Evolutionary conservation across 2,797 vertebrate species (phyloP).

Genomic region (Poeciliopsis gracilis): DNA sequence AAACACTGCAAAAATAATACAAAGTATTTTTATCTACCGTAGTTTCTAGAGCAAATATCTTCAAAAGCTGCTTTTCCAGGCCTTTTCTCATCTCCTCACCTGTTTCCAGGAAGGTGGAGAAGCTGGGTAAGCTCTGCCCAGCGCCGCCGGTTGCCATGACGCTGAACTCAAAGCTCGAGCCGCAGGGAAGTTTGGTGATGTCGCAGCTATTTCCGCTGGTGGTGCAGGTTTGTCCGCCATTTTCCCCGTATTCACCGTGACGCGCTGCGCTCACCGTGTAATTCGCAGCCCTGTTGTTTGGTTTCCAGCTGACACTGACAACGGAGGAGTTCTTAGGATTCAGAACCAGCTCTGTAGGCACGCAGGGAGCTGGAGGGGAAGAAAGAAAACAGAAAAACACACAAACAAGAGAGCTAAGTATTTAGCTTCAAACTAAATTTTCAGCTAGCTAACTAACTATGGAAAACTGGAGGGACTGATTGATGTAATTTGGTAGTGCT

Average conservation of each 20-base stretch:
- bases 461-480: too few relatives aligned
- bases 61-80: background rate
- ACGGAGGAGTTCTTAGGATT: constrained; percentile 69
- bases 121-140: constrained; percentile 89
- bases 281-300: constrained; percentile 76
- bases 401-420: too few relatives aligned
- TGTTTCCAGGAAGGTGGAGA: constrained; percentile 85
- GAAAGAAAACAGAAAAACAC: background rate
- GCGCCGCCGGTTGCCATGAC: constrained; percentile 76
- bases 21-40: too few relatives aligned
- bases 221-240: constrained; percentile 73
- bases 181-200: constrained; percentile 84
- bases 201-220: constrained; percentile 72
- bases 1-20: too few relatives aligned
- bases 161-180: constrained; percentile 84
- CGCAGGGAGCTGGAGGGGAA: constrained; percentile 86
- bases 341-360: constrained; percentile 82
- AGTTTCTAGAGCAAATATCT: too few relatives aligned
- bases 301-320: constrained; percentile 82
- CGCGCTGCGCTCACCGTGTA: constrained; percentile 77
- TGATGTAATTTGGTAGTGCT: too few relatives aligned
- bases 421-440: too few relatives aligned
- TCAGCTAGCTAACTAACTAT: too few relatives aligned
- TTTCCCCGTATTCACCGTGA: constrained; percentile 50
- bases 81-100: constrained; percentile 64